Percentiles rank a stretch among this genome's conserved stretches.
Evolutionary conservation across 2,888 invertebrate species (phyloP).

Genomic region (Acholoe squamosa): DNA sequence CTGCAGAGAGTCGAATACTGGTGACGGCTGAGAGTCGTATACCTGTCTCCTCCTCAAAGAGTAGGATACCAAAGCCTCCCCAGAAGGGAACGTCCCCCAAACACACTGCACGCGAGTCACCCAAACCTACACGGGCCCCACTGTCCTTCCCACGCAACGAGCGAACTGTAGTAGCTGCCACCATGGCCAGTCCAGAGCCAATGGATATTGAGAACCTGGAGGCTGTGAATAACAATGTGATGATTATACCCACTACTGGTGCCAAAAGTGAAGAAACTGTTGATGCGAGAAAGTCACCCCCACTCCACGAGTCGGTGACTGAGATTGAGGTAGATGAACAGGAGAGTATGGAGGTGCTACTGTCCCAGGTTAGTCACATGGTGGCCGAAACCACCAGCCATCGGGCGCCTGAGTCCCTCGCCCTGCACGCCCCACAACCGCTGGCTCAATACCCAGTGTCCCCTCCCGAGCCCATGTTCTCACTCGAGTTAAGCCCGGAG

Average conservation of each 20-base stretch:
- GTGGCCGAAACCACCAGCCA: neutral
- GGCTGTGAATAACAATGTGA: slow-evolving; percentile 57
- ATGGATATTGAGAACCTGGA: slow-evolving; percentile 53
- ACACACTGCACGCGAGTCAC: slow-evolving; percentile 39
- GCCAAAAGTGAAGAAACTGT: slow-evolving; percentile 56
- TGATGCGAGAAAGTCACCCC: neutral
- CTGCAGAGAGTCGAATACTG: neutral
- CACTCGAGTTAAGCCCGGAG: neutral
- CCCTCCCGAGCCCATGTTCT: slow-evolving; percentile 35
- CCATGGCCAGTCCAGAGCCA: slow-evolving; percentile 37
- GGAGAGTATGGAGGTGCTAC: neutral
- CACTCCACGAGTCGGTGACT: neutral
- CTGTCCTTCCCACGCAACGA: slow-evolving; percentile 35
- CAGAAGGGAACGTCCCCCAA: slow-evolving; percentile 52
- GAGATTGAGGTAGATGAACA: neutral
- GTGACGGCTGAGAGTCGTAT: slow-evolving; percentile 41
- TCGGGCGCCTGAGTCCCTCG: neutral
- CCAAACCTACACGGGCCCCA: slow-evolving; percentile 26
- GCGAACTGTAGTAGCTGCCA: neutral
- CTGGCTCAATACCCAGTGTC: neutral
- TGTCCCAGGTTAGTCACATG: neutral
- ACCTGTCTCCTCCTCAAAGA: slow-evolving; percentile 46
- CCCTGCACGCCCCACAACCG: neutral
- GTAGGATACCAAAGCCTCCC: slow-evolving; percentile 43
- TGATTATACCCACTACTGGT: neutral